Evolutionary conservation across 1,140 invertebrate species (phyloP).

Genomic region (Chironomus tepperi): DNA sequence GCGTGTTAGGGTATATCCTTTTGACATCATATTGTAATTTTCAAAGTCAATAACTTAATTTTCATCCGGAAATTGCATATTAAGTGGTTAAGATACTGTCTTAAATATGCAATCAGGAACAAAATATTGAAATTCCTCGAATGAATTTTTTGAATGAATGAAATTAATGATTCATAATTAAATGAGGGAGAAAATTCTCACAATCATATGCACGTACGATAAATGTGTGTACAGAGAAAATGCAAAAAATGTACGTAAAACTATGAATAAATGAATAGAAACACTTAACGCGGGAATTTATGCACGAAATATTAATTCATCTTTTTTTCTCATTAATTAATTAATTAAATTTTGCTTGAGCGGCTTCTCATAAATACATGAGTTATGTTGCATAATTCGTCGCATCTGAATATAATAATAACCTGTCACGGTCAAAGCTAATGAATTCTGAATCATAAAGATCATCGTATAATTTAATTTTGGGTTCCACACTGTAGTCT

Average conservation of each 20-base stretch:
- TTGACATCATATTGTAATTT: too few relatives aligned
- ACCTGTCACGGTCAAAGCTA: slow-evolving; percentile 14
- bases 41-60: background rate
- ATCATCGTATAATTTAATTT: background rate
- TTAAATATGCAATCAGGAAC: too few relatives aligned
- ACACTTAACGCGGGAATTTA: background rate
- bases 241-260: background rate
- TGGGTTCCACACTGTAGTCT: background rate
- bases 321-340: slow-evolving; percentile 19
- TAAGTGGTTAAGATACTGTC: too few relatives aligned
- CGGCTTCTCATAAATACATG: slow-evolving; percentile 15
- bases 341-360: background rate
- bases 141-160: too few relatives aligned
- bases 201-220: background rate
- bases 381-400: slow-evolving; percentile 21
- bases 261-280: background rate
- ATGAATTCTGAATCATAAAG: slow-evolving; percentile 22
- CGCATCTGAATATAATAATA: slow-evolving; percentile 22
- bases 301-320: background rate
- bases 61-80: background rate
- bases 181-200: too few relatives aligned
- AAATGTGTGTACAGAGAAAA: background rate
- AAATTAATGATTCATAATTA: too few relatives aligned
- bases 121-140: too few relatives aligned
- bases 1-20: too few relatives aligned